phyloP scores from a whole-genome alignment of 2,888 invertebrate genomes.

The Cataglyphis albicans region DNA sequence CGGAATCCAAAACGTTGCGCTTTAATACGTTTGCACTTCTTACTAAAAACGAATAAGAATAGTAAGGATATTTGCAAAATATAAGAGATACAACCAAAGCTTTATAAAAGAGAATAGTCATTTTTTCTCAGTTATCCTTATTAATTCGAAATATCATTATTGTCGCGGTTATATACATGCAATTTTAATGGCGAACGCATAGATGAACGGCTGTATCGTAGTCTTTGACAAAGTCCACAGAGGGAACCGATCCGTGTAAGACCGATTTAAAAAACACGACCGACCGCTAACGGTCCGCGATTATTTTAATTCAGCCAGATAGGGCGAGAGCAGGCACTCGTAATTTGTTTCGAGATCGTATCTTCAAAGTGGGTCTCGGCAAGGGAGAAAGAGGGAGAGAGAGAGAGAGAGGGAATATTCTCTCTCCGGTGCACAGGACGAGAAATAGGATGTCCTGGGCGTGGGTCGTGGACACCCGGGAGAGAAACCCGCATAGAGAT shows the following conservation, averaged over 20 bases:
- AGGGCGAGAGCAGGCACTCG: constrained; percentile 77
- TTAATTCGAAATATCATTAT: constrained; percentile 27
- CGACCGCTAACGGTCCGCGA: constrained; percentile 77
- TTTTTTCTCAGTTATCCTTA: not conserved
- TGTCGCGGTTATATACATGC: constrained; percentile 6
- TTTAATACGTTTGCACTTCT: not conserved
- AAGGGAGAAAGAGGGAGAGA: constrained; percentile 65
- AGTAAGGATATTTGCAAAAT: not conserved
- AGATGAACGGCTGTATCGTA: constrained; percentile 11
- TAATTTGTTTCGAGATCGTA: constrained; percentile 85
- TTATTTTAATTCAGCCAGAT: constrained; percentile 81
- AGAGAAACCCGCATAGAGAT: constrained; percentile 52
- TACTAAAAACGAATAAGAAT: not conserved
- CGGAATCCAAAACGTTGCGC: not conserved
- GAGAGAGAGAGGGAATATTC: constrained; percentile 70
- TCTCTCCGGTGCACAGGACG: constrained; percentile 62
- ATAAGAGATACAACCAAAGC: not conserved
- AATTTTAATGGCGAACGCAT: constrained; percentile 26
- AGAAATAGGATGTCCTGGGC: constrained; percentile 63
- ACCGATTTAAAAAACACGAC: constrained; percentile 67
- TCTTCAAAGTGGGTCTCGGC: constrained; percentile 83
- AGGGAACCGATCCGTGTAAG: constrained; percentile 53
- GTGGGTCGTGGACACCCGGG: constrained; percentile 49
- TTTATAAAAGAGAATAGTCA: not conserved
- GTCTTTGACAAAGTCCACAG: constrained; percentile 36